These are phyloP conservation scores for Conus betulinus DNA, from an alignment of 1,140 invertebrate genomes.

Conservation along the genomic window DNA sequence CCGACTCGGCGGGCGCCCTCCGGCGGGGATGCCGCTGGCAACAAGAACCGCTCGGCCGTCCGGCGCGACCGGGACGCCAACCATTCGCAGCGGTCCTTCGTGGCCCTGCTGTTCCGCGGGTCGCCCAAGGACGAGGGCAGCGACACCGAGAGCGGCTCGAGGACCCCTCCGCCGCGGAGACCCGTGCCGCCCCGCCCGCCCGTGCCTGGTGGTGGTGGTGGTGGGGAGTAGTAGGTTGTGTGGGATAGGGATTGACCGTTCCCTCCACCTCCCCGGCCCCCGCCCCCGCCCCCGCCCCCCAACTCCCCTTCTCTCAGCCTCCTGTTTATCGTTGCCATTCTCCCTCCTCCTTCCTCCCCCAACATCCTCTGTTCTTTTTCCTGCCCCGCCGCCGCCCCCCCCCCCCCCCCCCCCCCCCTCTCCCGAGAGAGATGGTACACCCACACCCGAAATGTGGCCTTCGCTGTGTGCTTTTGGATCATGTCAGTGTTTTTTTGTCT, in stretches of 20 bases:
- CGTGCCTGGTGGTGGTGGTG: background rate
- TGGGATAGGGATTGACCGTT: too few relatives aligned
- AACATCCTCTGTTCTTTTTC: background rate
- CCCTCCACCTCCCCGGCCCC: background rate
- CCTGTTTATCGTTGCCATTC: background rate
- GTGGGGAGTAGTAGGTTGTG: background rate
- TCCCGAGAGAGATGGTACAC: too few relatives aligned
- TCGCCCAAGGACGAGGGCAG: too few relatives aligned
- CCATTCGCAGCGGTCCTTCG: background rate
- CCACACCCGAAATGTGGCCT: too few relatives aligned
- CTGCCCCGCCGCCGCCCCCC: background rate
- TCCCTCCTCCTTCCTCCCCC: background rate
- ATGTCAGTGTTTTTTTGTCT: too few relatives aligned
- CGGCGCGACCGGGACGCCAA: background rate
- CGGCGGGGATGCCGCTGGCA: background rate
- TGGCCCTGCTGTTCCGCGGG: too few relatives aligned
- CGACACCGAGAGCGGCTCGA: background rate
- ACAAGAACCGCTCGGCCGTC: background rate
- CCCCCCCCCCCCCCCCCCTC: too few relatives aligned
- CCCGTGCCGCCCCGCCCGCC: conserved; percentile 15
- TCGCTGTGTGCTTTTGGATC: too few relatives aligned
- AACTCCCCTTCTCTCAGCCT: background rate
- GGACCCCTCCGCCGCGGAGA: conserved; percentile 20
- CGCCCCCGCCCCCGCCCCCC: background rate
- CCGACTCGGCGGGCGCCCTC: too few relatives aligned